A percentile compares a stretch with the other conserved stretches of the same genome.
Conservation (phyloP, 1,140 invertebrate species). For the Halotydeus destructor region DNA sequence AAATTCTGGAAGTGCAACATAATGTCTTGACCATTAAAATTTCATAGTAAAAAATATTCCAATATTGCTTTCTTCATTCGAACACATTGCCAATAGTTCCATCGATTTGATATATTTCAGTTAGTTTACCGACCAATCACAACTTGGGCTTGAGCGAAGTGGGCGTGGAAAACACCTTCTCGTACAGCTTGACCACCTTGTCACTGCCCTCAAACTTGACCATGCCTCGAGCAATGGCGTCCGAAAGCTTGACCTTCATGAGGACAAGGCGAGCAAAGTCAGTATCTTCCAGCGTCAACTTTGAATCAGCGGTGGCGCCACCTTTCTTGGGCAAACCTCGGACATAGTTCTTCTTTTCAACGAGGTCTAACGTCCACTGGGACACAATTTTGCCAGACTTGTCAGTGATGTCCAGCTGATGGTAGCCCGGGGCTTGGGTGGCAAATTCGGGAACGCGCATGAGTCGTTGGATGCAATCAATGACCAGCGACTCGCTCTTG, state of each 20-base stretch:
- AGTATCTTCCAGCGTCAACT: conserved; percentile 1
- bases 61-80: too few species aligned
- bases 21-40: too few species aligned
- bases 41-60: too few species aligned
- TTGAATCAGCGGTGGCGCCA: not conserved
- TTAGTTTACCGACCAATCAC: too few species aligned
- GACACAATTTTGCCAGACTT: conserved; percentile 47
- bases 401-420: conserved; percentile 63
- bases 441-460: conserved; percentile 44
- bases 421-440: conserved; percentile 56
- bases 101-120: too few species aligned
- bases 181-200: conserved; percentile 3
- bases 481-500: conserved; percentile 55
- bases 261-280: conserved; percentile 2
- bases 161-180: conserved; percentile 1
- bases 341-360: conserved; percentile 43
- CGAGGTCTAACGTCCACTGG: too few species aligned
- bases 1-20: too few species aligned
- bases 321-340: too few species aligned
- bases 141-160: conserved; percentile 7
- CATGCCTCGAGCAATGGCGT: not conserved
- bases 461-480: conserved; percentile 45
- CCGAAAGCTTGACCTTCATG: conserved; percentile 4
- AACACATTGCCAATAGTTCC: too few species aligned
- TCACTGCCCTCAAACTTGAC: conserved; percentile 1